Percentiles rank a stretch among this genome's conserved stretches.
phyloP scores from a whole-genome alignment of 2,797 vertebrate genomes.

The Scleropages formosus region DNA sequence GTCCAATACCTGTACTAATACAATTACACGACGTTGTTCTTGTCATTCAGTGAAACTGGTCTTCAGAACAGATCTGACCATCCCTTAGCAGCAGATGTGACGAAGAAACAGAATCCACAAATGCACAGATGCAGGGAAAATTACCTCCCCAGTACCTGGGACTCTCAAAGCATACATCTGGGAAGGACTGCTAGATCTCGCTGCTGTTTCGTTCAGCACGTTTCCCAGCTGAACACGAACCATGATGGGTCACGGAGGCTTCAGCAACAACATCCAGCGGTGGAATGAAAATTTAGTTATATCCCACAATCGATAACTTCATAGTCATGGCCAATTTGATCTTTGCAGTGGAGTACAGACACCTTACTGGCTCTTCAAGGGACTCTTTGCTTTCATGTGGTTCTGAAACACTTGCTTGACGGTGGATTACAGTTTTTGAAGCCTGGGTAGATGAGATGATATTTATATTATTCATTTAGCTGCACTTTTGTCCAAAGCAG shows the following conservation, averaged over 20 bases:
- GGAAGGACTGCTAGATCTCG: too few relatives aligned
- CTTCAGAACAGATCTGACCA: too few relatives aligned
- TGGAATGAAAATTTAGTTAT: conserved; percentile 10
- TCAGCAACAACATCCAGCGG: conserved; percentile 7
- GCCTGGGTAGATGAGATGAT: not conserved
- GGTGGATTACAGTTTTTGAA: not conserved
- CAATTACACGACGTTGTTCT: too few relatives aligned
- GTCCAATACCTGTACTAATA: too few relatives aligned
- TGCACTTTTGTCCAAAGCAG: too few relatives aligned
- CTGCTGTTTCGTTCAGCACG: too few relatives aligned
- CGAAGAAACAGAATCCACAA: too few relatives aligned
- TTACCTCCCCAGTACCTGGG: too few relatives aligned
- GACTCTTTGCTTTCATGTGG: not conserved
- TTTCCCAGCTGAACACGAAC: not conserved
- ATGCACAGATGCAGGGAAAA: too few relatives aligned
- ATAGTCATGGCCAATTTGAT: not conserved
- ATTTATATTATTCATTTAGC: not conserved
- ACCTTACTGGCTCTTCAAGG: not conserved
- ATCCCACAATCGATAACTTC: not conserved
- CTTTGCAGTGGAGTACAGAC: not conserved
- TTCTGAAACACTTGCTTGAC: not conserved
- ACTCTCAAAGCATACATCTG: too few relatives aligned
- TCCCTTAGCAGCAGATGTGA: too few relatives aligned
- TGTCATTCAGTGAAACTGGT: too few relatives aligned
- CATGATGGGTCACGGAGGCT: not conserved